A percentile compares a stretch with the other conserved stretches of the same genome.
These are phyloP conservation scores for Phodopus roborovskii DNA, from an alignment of 2,113 vertebrate genomes.

Conservation along the genomic window DNA sequence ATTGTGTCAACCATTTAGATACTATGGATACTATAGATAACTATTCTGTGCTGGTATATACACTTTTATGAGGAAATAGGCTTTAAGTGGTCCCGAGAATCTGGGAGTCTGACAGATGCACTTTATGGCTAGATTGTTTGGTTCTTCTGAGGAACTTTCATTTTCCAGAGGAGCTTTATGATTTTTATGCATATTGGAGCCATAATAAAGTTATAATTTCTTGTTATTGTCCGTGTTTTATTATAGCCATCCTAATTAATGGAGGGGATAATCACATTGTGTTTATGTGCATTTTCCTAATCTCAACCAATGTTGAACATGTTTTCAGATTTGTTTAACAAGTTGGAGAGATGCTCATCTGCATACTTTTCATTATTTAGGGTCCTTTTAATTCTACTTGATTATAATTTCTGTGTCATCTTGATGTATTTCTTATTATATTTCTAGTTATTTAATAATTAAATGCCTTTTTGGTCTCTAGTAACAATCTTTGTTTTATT, in stretches of 20 bases:
- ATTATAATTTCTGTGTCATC: background rate
- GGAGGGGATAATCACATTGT: background rate
- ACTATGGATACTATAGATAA: background rate
- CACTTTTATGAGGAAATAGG: background rate
- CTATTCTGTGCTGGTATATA: background rate
- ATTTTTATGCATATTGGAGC: background rate
- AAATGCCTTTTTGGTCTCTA: background rate
- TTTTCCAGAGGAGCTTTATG: background rate
- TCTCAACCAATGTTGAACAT: background rate
- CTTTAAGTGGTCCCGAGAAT: background rate
- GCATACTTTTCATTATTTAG: slow-evolving; percentile 23
- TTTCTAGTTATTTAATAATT: slow-evolving; percentile 23
- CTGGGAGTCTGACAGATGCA: background rate
- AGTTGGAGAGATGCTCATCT: background rate
- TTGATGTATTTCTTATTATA: background rate
- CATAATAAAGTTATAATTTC: background rate
- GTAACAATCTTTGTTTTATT: slow-evolving; percentile 16
- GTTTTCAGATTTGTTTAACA: slow-evolving; percentile 19
- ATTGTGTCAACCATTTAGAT: background rate
- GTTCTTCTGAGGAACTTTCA: background rate
- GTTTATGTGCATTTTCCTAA: slow-evolving; percentile 5
- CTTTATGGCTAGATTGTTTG: background rate
- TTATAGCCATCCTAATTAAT: background rate
- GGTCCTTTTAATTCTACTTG: background rate
- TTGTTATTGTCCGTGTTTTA: background rate